Conservation (phyloP, 2,797 vertebrate genomes). For the Emydoidea blandingii region DNA sequence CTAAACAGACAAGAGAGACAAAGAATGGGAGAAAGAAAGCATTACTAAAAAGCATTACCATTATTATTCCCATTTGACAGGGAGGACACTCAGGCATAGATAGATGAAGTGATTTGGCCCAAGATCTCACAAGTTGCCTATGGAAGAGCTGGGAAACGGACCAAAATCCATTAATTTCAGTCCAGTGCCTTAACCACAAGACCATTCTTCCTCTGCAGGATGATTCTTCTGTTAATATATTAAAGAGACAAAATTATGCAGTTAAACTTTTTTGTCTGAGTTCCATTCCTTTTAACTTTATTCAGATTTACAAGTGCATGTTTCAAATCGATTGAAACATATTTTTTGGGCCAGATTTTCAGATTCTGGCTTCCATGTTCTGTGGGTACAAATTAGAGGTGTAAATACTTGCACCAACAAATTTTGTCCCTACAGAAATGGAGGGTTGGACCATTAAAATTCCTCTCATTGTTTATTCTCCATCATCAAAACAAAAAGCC, state of each 20-base stretch:
- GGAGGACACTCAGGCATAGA: rapidly evolving
- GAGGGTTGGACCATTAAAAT: not conserved
- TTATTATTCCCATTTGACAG: not conserved
- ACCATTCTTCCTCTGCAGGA: not conserved
- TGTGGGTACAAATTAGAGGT: not conserved
- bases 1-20: not conserved
- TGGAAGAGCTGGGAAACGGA: not conserved
- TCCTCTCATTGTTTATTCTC: rapidly evolving
- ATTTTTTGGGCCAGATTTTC: not conserved
- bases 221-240: not conserved
- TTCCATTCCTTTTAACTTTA: not conserved
- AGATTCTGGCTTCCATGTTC: not conserved
- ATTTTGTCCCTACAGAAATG: not conserved
- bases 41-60: rapidly evolving
- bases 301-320: not conserved
- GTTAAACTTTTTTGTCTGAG: not conserved
- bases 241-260: not conserved
- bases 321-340: not conserved
- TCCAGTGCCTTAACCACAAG: not conserved
- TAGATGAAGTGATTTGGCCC: not conserved
- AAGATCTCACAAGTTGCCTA: no score
- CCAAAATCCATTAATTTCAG: not conserved
- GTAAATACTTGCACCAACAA: not conserved
- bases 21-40: not conserved
- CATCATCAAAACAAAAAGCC: not conserved